Percentiles rank a stretch among this genome's conserved stretches.
These are phyloP conservation scores for Neofelis nebulosa DNA, from an alignment of 2,113 vertebrate genomes.

Conservation along the genomic window DNA sequence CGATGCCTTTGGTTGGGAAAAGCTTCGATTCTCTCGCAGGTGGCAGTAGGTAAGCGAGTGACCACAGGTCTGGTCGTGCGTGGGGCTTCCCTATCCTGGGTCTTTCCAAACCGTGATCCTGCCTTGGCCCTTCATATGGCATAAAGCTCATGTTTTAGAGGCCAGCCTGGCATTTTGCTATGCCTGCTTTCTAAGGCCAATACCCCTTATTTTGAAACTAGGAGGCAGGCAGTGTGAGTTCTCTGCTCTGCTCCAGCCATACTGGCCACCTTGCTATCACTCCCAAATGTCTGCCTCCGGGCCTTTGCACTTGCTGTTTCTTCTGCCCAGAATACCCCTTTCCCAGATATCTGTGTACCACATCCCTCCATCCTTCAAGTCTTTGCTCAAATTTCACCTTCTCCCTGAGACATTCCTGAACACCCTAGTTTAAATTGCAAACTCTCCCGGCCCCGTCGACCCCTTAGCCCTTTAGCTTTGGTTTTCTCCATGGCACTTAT, in stretches of 20 bases:
- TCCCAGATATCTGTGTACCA: not conserved
- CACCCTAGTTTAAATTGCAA: not conserved
- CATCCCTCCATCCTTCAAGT: not conserved
- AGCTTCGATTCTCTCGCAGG: not conserved
- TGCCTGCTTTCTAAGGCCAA: not conserved
- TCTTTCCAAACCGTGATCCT: not conserved
- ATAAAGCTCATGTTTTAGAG: not conserved
- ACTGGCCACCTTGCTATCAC: not conserved
- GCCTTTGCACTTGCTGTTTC: not conserved
- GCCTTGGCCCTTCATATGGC: not conserved
- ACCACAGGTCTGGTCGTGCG: not conserved
- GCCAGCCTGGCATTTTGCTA: not conserved
- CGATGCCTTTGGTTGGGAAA: not conserved
- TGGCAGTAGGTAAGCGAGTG: not conserved
- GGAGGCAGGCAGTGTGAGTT: not conserved
- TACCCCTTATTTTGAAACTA: not conserved
- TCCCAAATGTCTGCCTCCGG: not conserved
- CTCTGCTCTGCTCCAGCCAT: too few species aligned
- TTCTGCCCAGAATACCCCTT: not conserved
- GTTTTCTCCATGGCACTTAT: rapidly evolving
- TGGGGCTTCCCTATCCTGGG: rapidly evolving
- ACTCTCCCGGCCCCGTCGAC: not conserved
- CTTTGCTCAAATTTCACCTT: not conserved
- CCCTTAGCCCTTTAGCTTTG: not conserved
- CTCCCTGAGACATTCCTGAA: not conserved